These are phyloP conservation scores for Scaptodrosophila lebanonensis DNA, from an alignment of 1,140 invertebrate species.

Conservation along the genomic window DNA sequence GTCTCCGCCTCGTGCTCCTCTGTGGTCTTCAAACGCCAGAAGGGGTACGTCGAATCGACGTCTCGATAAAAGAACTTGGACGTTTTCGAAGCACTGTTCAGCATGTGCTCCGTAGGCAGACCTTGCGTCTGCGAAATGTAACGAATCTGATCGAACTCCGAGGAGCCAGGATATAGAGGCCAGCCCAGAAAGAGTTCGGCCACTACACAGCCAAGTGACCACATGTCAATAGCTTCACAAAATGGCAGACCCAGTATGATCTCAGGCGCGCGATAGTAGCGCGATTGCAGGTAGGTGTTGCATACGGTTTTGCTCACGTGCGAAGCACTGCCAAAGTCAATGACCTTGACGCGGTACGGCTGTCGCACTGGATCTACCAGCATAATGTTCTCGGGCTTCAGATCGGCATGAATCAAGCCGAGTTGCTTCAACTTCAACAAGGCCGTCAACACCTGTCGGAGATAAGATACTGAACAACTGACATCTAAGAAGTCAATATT, in stretches of 20 bases:
- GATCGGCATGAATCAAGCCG: conserved; percentile 98
- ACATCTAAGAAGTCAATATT: neutral
- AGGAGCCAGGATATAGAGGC: conserved; percentile 99
- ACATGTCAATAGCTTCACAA: conserved; percentile 99
- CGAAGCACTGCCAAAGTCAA: conserved; percentile 99
- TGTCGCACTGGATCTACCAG: conserved; percentile 97
- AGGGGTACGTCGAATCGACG: conserved; percentile 96
- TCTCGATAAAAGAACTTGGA: conserved; percentile 99
- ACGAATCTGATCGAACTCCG: conserved; percentile 99
- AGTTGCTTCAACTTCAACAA: conserved; percentile 98
- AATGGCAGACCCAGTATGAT: conserved; percentile 99
- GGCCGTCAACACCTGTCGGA: conserved; percentile 89
- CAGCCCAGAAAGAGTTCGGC: conserved; percentile 99
- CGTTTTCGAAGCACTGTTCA: conserved; percentile 99
- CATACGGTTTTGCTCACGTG: conserved; percentile 99
- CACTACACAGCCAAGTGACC: conserved; percentile 99
- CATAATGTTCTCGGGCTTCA: conserved; percentile 99
- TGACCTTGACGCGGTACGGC: conserved; percentile 98
- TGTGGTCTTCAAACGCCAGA: conserved; percentile 98
- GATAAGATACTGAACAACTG: neutral
- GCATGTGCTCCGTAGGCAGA: conserved; percentile 97
- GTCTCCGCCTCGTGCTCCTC: conserved; percentile 99
- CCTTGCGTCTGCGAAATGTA: conserved; percentile 87
- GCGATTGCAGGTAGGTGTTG: conserved; percentile 99
- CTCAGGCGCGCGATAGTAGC: conserved; percentile 99